Evolutionary conservation across 2,888 invertebrate species (phyloP).

Genomic region (Drosophila dives): DNA sequence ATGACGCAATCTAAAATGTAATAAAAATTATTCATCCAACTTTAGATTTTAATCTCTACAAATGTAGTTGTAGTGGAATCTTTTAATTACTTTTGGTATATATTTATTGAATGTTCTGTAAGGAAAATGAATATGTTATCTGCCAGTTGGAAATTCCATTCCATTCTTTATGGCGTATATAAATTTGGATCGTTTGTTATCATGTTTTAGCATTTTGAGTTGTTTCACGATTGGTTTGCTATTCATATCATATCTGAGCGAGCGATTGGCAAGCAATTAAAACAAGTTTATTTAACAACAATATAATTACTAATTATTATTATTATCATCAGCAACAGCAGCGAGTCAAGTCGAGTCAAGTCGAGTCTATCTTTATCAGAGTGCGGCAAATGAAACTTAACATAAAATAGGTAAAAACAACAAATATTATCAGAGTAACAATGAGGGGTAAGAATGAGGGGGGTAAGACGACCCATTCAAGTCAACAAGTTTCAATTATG

Average conservation of each 20-base stretch:
- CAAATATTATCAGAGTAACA: background rate
- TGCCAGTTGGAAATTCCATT: background rate
- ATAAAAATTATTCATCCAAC: background rate
- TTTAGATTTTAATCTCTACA: background rate
- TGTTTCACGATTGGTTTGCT: constrained; percentile 14
- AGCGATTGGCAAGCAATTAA: constrained; percentile 72
- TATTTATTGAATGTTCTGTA: background rate
- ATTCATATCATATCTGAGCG: constrained; percentile 52
- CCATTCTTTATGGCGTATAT: constrained; percentile 2
- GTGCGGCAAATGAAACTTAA: constrained; percentile 73
- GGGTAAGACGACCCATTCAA: constrained; percentile 41
- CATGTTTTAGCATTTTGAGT: constrained; percentile 41
- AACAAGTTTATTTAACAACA: constrained; percentile 81
- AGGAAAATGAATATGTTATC: background rate
- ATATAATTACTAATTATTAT: constrained; percentile 81
- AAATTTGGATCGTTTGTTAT: constrained; percentile 20
- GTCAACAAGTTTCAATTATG: constrained; percentile 78
- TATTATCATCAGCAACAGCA: constrained; percentile 62
- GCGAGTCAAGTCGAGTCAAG: background rate
- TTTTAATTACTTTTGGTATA: background rate
- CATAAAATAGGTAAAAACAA: constrained; percentile 66
- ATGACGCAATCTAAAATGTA: background rate
- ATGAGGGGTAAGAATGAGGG: background rate
- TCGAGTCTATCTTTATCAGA: constrained; percentile 64
- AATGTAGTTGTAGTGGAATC: background rate